Base-by-base conservation (phyloP, 2,888 invertebrate genomes). In the Brachylomia viminalis region DNA sequence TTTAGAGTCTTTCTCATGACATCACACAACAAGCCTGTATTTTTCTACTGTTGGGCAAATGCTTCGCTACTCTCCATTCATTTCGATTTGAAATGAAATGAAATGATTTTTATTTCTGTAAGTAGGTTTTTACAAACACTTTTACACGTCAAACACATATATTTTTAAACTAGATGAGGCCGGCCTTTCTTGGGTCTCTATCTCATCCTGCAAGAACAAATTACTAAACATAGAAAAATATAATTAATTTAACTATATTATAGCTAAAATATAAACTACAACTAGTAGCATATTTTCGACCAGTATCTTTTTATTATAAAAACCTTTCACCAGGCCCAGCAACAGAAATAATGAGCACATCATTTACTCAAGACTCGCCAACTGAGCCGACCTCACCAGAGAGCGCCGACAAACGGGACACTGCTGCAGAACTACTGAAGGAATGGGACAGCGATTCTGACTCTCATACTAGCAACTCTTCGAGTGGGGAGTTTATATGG, bases 401-500 rank as follows among this genome's bases (percentile, higher is more conserved):
- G 87, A 91, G 92, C 86, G 93, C 93, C 84, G 92, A 92, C 82
- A 95, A 95, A 52, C 92, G 94, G 11, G 93, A 94, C 75, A 93
- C 95, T 33, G 93, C 92, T 2, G 92, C 94, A 0, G 96, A 96
- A 30, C 92, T 95, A 85, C 87, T 96, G 84, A 97, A 97, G 87
- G 98, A 98, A 88, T 98, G 98, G 97, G 98, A 98, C 90, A 98
- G 97, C 93, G 97, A 97, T 86, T 97, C 97, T 15, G 98, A 96
- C 79, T 95, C 96, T 2, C 95, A 95, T 75, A 97, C 97, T n/a
- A 97, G 97, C 82, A 98, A 98, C 52, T 97, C 97, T 13, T 98
- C 98, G 11, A 98, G 98, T 81, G 98, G 98, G 17, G 98, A 98
- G 93, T 98, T 98, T 90, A 97, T 98, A 79, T 98, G 98, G 98